Evolutionary conservation across 2,113 vertebrate species (phyloP).

Genomic region (Phyllostomus discolor): DNA sequence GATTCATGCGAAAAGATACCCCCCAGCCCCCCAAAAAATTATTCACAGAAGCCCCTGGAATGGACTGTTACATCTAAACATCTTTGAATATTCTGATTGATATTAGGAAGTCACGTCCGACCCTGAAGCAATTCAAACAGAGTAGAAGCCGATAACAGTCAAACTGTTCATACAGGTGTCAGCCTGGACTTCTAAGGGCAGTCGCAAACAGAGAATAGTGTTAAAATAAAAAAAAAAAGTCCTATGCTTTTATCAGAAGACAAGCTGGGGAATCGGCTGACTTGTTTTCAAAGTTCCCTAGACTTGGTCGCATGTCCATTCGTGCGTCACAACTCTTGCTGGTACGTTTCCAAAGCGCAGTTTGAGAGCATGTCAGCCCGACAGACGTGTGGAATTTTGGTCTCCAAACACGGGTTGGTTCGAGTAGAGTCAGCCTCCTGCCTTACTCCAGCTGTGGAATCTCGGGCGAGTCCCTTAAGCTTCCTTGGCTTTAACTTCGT

Average conservation of each 20-base stretch:
- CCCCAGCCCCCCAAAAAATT: not conserved
- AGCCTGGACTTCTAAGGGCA: not conserved
- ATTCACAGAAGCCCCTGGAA: not conserved
- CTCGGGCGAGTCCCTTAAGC: not conserved
- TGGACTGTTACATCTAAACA: not conserved
- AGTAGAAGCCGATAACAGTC: not conserved
- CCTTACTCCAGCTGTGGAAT: not conserved
- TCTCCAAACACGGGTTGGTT: not conserved
- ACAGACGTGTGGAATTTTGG: too few relatives aligned
- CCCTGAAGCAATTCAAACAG: not conserved
- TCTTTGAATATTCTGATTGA: not conserved
- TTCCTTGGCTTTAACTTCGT: not conserved
- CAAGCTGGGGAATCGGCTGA: not conserved
- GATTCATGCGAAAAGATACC: not conserved
- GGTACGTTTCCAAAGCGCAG: not conserved
- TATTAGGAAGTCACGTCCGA: not conserved
- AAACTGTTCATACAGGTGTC: not conserved
- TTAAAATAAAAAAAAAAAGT: not conserved
- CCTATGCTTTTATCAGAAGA: not conserved
- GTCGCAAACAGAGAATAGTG: not conserved
- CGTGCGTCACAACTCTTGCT: not conserved
- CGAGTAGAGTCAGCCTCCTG: not conserved
- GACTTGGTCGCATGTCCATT: not conserved
- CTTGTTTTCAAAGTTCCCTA: not conserved
- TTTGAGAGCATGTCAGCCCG: not conserved